A percentile compares a stretch with the other conserved stretches of the same genome.
These are phyloP conservation scores for Sylvia atricapilla DNA, from an alignment of 2,113 vertebrate species.

Conservation along the genomic window DNA sequence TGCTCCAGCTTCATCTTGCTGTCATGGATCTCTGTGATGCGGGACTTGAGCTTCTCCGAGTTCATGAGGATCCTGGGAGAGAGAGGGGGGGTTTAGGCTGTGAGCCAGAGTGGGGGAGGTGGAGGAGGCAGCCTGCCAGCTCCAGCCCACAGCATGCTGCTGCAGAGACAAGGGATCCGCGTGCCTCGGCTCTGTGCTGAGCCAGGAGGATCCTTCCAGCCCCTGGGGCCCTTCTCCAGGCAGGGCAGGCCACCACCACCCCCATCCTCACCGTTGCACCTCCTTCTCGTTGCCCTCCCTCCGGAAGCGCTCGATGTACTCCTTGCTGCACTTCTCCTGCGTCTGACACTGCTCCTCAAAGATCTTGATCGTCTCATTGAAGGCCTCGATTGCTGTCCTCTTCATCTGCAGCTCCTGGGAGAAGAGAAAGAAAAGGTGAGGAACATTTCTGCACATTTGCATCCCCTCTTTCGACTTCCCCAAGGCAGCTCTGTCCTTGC, in stretches of 20 bases:
- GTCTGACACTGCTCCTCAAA: conserved; percentile 84
- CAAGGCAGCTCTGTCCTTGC: background rate
- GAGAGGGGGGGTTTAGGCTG: background rate
- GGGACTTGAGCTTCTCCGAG: conserved; percentile 80
- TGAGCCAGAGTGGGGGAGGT: background rate
- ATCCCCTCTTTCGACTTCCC: background rate
- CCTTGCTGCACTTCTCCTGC: conserved; percentile 80
- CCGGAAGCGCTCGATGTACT: conserved; percentile 81
- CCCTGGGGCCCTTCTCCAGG: background rate
- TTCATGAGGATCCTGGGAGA: conserved; percentile 78
- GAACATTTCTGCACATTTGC: background rate
- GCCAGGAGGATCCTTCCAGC: background rate
- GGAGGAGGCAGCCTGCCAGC: background rate
- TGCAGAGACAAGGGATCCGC: background rate
- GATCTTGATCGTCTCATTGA: conserved; percentile 85
- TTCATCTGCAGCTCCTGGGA: conserved; percentile 84
- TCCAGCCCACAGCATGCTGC: background rate
- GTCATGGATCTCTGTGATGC: conserved; percentile 80
- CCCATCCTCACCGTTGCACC: conserved; percentile 74
- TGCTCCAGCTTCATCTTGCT: conserved; percentile 83
- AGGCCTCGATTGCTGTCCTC: conserved; percentile 80
- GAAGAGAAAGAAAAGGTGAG: background rate
- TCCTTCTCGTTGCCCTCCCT: conserved; percentile 82
- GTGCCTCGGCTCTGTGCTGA: background rate
- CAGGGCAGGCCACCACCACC: background rate